Evolutionary conservation across 2,113 vertebrate species (phyloP), one percentile per base, ranked within the genome.

Genomic region (Ranitomeya variabilis): DNA sequence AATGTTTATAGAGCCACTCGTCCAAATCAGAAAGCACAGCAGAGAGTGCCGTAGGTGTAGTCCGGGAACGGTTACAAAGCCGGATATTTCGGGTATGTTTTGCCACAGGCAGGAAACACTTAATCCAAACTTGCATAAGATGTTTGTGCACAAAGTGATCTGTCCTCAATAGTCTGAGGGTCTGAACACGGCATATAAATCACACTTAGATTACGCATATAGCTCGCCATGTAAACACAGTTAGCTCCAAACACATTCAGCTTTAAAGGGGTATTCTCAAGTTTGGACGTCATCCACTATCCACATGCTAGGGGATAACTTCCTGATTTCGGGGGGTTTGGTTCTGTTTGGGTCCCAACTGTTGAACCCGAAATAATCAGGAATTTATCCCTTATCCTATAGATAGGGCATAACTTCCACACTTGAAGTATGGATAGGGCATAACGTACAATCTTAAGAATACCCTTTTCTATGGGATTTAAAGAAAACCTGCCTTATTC

Each of bases 111-210:
- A 23, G 77, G 52, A 79, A 57, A 54, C 45, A 21, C 45, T 77
- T 73, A 73, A 73, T 73, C 2, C 26, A 31, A 16, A 15, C 37
- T 76, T 76, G 16, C 18, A 76, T 18, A 52, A 52, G 37, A 51
- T 76, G 51, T 76, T 51, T 76, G 18, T 52, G 73, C 52, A 76
- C 73, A 76, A 21, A 51, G 37, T 76, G 73, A 76, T 76, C 45
- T 21, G 16, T 51, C 21, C 73, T 52, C 37, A 45, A 45, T 5
- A 45, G 37, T 76, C 52, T 45, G 4, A 52, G 7, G 19, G 73
- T 45, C 37, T 4, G 52, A 51, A 51, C 18, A 76, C 19, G 51
- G 73, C 11, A 19, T 52, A 52, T 76, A 76, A 76, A 19, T 76
- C 18, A 19, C 10, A 55, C 45, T 55, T 79, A 11, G 9, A 57